Evolutionary conservation across 2,888 invertebrate species (phyloP), one percentile per base, ranked within the genome.

Genomic region (Chymomyza amoena): DNA sequence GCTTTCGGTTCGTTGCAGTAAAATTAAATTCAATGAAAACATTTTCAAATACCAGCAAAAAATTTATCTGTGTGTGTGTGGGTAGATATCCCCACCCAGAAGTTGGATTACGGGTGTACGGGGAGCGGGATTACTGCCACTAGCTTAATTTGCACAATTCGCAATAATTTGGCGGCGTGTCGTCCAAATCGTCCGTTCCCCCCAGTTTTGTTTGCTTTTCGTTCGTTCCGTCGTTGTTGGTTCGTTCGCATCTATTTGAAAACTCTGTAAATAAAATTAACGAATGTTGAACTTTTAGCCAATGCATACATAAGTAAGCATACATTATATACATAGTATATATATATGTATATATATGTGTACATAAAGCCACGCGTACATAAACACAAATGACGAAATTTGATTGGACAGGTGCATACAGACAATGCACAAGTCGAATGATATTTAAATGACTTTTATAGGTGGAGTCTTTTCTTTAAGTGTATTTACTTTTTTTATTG

Each of bases 251-350:
- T 73, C 78, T 79, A 72, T 84, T 80, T 79, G 74, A 72, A 79
- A 76, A 76, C 76, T 78, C 79, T 84, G 85, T 81, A 89, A 87
- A 89, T 86, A 87, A 83, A 80, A 85, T 80, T 81, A 84, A 76
- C 72, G 79, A 67, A 61, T 78, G 70, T 74, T 74, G 72, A 81
- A 80, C 79, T 77, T 70, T 73, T 67, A 67, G 69, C 68, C 67
- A 70, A 67, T 64, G 64, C 66, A 57, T 61, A 65, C 57, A 70
- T 45, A 45, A 45, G 39, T 45, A 45, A 45, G 39, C 39, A 45
- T 4, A 45, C 39, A 45, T 45, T 45, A 45, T 45, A n/a, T n/a
- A n/a, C n/a, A n/a, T n/a, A n/a, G n/a, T n/a, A n/a, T n/a, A n/a
- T n/a, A n/a, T n/a, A n/a, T n/a, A n/a, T n/a, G n/a, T n/a, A n/a